These are phyloP conservation scores for Nasonia oneida DNA, from an alignment of 2,888 invertebrate genomes.

Conservation along the genomic window DNA sequence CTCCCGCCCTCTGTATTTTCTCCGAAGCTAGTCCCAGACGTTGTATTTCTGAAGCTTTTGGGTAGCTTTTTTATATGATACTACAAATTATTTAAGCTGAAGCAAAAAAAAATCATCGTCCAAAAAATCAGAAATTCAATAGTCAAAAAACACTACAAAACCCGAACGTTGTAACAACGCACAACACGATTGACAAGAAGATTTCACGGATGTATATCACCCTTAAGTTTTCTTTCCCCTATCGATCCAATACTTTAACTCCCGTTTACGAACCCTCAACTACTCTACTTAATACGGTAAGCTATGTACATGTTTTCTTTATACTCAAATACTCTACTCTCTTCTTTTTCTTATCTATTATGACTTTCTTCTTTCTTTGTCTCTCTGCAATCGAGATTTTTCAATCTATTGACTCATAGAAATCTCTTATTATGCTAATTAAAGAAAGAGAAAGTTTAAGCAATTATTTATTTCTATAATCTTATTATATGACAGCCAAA, in stretches of 20 bases:
- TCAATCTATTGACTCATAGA: neutral
- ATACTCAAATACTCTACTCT: conserved; percentile 63
- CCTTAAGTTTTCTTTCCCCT: conserved; percentile 55
- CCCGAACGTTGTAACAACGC: conserved; percentile 20
- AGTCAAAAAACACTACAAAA: conserved; percentile 31
- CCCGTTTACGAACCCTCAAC: conserved; percentile 49
- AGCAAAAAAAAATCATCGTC: neutral
- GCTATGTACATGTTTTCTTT: conserved; percentile 67
- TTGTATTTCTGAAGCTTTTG: conserved; percentile 65
- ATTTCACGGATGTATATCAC: conserved; percentile 33
- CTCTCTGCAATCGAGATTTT: conserved; percentile 28
- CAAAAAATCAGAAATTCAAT: conserved; percentile 35
- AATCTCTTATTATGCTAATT: neutral
- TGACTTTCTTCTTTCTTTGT: conserved; percentile 20
- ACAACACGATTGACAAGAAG: conserved; percentile 42
- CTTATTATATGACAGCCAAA: neutral
- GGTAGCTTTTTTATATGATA: conserved; percentile 10
- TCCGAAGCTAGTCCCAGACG: conserved; percentile 72
- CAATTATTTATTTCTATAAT: neutral
- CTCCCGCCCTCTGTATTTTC: conserved; percentile 61
- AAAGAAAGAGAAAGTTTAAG: conserved; percentile 2
- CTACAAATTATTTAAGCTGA: neutral
- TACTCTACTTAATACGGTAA: conserved; percentile 72
- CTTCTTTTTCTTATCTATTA: conserved; percentile 43
- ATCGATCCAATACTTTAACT: conserved; percentile 43